Evolutionary conservation across 2,113 vertebrate species (phyloP).

Genomic region (Globicephala melas): DNA sequence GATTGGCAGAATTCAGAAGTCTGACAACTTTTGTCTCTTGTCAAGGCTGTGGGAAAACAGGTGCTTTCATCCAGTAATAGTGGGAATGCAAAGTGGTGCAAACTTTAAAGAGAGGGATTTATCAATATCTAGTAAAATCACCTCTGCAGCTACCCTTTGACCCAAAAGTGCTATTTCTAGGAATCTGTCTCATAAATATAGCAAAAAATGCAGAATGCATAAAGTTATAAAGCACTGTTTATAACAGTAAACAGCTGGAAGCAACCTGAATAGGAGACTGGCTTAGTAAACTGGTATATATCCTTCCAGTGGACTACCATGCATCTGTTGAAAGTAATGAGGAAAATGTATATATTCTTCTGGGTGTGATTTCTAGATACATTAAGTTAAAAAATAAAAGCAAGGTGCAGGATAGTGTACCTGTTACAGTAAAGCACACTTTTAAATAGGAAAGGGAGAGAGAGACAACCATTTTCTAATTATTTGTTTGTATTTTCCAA

Average conservation of each 20-base stretch:
- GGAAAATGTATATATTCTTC: neutral
- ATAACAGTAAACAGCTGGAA: neutral
- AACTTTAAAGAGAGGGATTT: neutral
- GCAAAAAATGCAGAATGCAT: neutral
- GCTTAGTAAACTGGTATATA: neutral
- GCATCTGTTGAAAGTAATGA: neutral
- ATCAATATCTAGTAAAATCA: neutral
- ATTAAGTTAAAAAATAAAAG: neutral
- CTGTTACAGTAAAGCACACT: neutral
- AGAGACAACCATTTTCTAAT: neutral
- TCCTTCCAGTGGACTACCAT: neutral
- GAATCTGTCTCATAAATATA: neutral
- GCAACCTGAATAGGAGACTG: neutral
- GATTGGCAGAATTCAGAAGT: neutral
- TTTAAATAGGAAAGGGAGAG: neutral
- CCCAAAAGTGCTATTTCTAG: neutral
- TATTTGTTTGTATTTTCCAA: neutral
- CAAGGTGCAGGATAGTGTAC: neutral
- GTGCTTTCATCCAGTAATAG: neutral
- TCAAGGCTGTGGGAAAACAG: neutral
- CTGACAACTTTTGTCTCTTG: neutral
- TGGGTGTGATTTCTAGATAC: neutral
- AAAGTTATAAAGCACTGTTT: neutral
- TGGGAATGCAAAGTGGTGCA: neutral
- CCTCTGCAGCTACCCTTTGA: neutral